phyloP scores from a whole-genome alignment of 92 coral and sea anemone species.

The Siderastrea radians region DNA sequence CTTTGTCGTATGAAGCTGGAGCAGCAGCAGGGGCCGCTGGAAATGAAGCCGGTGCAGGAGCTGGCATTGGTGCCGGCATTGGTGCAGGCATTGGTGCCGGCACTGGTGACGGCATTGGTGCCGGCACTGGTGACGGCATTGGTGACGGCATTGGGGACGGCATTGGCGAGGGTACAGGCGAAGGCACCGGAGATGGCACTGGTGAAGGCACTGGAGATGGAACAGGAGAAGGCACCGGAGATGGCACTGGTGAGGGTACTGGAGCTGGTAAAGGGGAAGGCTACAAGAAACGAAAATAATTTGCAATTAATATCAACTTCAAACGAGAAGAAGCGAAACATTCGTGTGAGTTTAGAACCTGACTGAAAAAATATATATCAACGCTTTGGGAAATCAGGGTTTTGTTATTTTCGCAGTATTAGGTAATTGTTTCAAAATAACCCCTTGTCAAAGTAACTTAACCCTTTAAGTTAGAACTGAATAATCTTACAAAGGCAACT shows the following conservation, averaged over 20 bases:
- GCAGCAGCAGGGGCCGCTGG: conserved; percentile 47
- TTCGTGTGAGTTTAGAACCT: neutral
- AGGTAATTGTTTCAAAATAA: no score
- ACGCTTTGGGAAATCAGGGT: no score
- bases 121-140: conserved; percentile 25
- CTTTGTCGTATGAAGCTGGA: conserved; percentile 42
- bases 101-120: conserved; percentile 10
- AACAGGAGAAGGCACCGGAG: conserved; percentile 14
- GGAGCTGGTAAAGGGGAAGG: conserved; percentile 17
- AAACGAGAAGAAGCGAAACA: neutral
- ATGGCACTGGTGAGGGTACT: neutral
- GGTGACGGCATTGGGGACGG: conserved; percentile 27
- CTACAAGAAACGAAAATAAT: neutral
- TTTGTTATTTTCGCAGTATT: no score
- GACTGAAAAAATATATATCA: no score
- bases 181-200: conserved; percentile 1
- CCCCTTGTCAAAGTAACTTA: no score
- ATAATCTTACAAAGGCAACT: no score
- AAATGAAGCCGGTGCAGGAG: conserved; percentile 39
- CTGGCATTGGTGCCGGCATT: conserved; percentile 9
- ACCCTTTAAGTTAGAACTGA: no score
- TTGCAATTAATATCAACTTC: neutral
- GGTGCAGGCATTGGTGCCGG: conserved; percentile 28
- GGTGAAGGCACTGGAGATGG: conserved; percentile 27
- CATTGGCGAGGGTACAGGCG: conserved; percentile 7